Conservation (phyloP, 2,797 vertebrate genomes). For the Alauda arvensis region DNA sequence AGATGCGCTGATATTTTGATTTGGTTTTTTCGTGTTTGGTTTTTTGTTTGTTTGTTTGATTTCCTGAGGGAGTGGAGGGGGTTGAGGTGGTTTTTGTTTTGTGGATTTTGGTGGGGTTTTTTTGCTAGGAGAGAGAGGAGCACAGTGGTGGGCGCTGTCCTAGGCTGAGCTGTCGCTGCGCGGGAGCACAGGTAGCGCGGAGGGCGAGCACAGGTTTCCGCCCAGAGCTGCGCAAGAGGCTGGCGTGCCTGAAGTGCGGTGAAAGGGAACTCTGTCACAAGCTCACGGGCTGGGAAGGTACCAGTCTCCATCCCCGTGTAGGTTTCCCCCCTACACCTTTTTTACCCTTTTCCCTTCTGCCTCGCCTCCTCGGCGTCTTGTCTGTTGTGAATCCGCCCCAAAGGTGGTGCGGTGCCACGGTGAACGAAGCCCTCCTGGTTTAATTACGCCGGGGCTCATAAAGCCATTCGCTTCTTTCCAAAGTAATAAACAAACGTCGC, state of each 20-base stretch:
- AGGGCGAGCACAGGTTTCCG: background rate
- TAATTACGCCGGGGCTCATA: constrained; percentile 73
- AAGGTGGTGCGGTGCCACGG: constrained; percentile 29
- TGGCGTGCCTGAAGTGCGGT: background rate
- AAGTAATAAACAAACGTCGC: constrained; percentile 91
- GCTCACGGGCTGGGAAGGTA: background rate
- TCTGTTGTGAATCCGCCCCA: background rate
- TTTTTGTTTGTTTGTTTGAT: background rate
- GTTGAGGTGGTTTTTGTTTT: background rate
- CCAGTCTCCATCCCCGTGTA: background rate
- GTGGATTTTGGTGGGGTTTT: too few relatives aligned
- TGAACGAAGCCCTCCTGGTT: background rate
- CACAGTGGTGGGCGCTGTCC: background rate
- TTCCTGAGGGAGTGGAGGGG: too few relatives aligned
- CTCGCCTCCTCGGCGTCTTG: background rate
- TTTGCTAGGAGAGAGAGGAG: background rate
- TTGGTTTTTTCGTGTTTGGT: background rate
- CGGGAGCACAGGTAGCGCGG: background rate
- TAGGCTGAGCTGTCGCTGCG: background rate
- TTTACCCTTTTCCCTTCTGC: background rate
- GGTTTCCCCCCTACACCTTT: background rate
- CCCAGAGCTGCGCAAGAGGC: background rate
- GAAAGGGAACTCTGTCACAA: background rate
- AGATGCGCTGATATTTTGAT: background rate
- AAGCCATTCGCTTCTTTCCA: constrained; percentile 83